Conservation (phyloP, 2,888 invertebrate species). For the Synanthedon tipuliformis region DNA sequence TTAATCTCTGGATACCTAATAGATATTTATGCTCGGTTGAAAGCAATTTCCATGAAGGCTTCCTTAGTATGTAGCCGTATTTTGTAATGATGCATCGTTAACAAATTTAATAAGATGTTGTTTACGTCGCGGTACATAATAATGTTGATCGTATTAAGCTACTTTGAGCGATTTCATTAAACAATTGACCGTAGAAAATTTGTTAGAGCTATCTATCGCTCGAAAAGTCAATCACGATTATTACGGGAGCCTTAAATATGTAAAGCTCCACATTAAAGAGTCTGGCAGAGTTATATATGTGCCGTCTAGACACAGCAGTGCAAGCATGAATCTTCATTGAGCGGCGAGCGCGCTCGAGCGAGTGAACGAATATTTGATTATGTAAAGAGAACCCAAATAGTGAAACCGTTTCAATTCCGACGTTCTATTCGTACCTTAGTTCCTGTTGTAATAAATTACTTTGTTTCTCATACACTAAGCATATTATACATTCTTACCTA, state of each 20-base stretch:
- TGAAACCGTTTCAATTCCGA: conserved; percentile 19
- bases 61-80: conserved; percentile 25
- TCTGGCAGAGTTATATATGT: conserved; percentile 9
- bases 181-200: neutral
- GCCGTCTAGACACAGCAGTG: conserved; percentile 22
- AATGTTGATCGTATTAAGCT: neutral
- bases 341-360: conserved; percentile 16
- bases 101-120: conserved; percentile 47
- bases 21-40: conserved; percentile 65
- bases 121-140: conserved; percentile 27
- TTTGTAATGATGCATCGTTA: conserved; percentile 39
- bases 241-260: conserved; percentile 18
- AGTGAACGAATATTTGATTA: conserved; percentile 56
- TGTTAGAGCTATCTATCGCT: neutral
- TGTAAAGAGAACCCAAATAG: conserved; percentile 36
- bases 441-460: too few relatives aligned
- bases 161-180: neutral
- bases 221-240: conserved; percentile 24
- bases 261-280: conserved; percentile 10
- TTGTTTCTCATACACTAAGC: too few relatives aligned
- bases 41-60: conserved; percentile 53
- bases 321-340: conserved; percentile 38
- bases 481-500: too few relatives aligned
- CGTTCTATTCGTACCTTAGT: neutral
- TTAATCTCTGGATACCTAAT: conserved; percentile 57